Evolutionary conservation across 2,113 vertebrate genomes (phyloP), one percentile per base, ranked within the genome.

Genomic region (Lichenostomus cassidix): DNA sequence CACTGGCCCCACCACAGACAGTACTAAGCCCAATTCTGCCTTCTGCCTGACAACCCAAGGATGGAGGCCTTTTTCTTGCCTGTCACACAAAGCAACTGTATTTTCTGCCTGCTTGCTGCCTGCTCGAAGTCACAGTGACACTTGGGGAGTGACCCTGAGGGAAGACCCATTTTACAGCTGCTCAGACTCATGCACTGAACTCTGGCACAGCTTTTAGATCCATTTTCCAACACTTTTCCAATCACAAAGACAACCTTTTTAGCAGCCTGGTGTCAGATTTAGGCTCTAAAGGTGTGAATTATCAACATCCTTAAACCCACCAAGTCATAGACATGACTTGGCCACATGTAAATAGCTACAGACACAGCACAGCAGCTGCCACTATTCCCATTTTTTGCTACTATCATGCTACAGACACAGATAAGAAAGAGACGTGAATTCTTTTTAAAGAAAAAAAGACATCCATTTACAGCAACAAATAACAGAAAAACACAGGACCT

Each of bases 71-170:
- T 24, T 4, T 17, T 22, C 63, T 44, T 33, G 53, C 83, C 15
- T 25, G 7, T 2, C 8, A 20, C 64, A 3, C 60, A 1, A 1
- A 53, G 4, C 15, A 4, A 3, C 12, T 2, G 6, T 1, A 1
- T 8, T 17, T 16, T 19, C 41, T 42, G 28, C 28, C 62, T 17
- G 16, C 42, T 44, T 7, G 15, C 39, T 42, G 42, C 42, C 42
- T 3, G 55, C 59, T 8, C 2, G 11, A 11, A 14, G 52, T 1
- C 1, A 11, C 21, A 3, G 31, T 1, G 35, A 17, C 24, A 0
- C 22, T 2, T 2, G 46, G 5, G 5, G 44, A 42, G 55, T 3
- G 1, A 5, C 52, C 11, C 13, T 0, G 27, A 8, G 81, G 52
- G 41, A 56, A 27, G 55, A 37, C 18, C 27, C 28, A 0, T 5